phyloP scores from a whole-genome alignment of 30 jellyfish, hydroid and myxozoan genomes.

The Euphysa ruthae region DNA sequence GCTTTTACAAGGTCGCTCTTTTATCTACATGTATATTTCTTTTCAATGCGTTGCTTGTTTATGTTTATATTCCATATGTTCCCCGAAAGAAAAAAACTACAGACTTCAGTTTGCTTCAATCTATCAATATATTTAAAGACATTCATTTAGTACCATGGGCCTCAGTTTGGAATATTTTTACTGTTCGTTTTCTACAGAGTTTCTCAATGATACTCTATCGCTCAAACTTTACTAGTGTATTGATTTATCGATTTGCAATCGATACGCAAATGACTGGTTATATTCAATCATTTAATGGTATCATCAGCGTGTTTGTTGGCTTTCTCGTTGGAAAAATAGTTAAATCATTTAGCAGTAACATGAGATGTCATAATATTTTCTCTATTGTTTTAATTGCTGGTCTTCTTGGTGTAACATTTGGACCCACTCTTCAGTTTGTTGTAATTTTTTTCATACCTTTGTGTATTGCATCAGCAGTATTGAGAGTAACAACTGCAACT shows the following conservation, averaged over 20 bases:
- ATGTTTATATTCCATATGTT: constrained; percentile 4
- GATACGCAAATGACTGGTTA: constrained; percentile 74
- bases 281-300: constrained; percentile 68
- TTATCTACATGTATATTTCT: constrained; percentile 49
- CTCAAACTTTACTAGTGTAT: constrained; percentile 55
- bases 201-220: constrained; percentile 68
- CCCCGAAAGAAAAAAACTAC: neutral
- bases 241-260: constrained; percentile 59
- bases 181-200: constrained; percentile 63
- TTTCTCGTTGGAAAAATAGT: constrained; percentile 56
- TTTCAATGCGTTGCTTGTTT: constrained; percentile 46
- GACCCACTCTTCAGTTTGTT: constrained; percentile 46
- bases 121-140: constrained; percentile 23
- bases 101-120: neutral
- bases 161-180: constrained; percentile 54
- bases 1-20: constrained; percentile 62
- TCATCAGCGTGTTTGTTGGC: constrained; percentile 58
- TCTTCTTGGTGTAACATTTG: constrained; percentile 38
- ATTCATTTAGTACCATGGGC: constrained; percentile 66
- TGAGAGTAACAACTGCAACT: constrained; percentile 71
- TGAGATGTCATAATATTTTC: constrained; percentile 50
- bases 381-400: constrained; percentile 49
- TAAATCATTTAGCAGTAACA: constrained; percentile 24
- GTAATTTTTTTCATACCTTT: constrained; percentile 55
- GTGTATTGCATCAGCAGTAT: constrained; percentile 72